Base-by-base conservation (phyloP, 2,797 vertebrate species). In the Bufotes viridis region DNA sequence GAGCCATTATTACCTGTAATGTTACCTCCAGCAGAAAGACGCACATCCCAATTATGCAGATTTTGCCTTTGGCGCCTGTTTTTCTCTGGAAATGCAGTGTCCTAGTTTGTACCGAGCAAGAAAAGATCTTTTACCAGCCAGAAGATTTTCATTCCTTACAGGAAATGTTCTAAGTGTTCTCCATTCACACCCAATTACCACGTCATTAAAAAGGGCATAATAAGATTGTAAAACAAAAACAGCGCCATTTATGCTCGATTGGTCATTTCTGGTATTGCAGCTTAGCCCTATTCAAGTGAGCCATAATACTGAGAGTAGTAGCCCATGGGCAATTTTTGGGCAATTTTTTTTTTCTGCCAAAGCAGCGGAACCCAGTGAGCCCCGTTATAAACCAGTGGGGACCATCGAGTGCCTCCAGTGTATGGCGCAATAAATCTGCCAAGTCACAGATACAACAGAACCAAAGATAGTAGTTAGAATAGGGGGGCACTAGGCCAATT, bases 1-100 rank as follows among this genome's bases (percentile, higher is more conserved):
- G 12, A 84, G 34, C 29, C 91, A 91, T 78, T 80, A 86, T 89
- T 91, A 87, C 76, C 24, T 87, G 87, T 90, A 90, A 78, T 76
- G 1, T 0, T 80, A 72, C 10, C n/a, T 90, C 89, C 82, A 87
- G 85, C 89, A 34, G 61, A 92, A 69, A 74, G 51, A 85, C 78
- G n/a, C 29, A 22, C 87, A 70, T 88, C 42, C 65, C 91, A 63
- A 20, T 84, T 90, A 65, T 55, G 10, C 1, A 0, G 69, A 63
- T 91, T 82, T 88, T 85, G 70, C 90, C 75, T 87, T 65, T 78
- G 75, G 79, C 79, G 0, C 51, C 14, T 20, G 20, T 70, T 70
- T 22, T 85, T 13, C 84, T 82, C 29, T 6, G 20, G 34, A 87
- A 86, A 89, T 58, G 34, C 84, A 20, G 42, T 82, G 79, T 17